Evolutionary conservation across 2,888 invertebrate species (phyloP), one percentile per base, ranked within the genome.

Genomic region (Parapristionchus giblindavisi): DNA sequence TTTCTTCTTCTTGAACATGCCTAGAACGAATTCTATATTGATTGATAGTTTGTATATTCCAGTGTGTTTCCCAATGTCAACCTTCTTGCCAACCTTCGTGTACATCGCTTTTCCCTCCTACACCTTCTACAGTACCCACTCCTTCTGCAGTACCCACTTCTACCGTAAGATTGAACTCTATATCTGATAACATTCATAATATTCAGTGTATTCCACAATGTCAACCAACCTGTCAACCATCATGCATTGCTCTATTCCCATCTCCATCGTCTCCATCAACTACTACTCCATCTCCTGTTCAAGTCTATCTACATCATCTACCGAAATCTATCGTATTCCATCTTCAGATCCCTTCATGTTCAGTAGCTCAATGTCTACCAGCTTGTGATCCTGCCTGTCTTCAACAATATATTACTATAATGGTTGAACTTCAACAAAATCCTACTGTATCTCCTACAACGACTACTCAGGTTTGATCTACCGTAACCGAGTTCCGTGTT

Each of bases 311-410:
- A 24, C 1, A 6, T 52, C 54, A 11, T n/a, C n/a, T n/a, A n/a
- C n/a, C n/a, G n/a, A n/a, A n/a, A n/a, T n/a, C n/a, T n/a, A n/a
- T n/a, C n/a, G n/a, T n/a, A n/a, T n/a, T n/a, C n/a, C n/a, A n/a
- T n/a, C n/a, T n/a, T n/a, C n/a, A n/a, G n/a, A n/a, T n/a, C n/a
- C n/a, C n/a, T n/a, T n/a, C n/a, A n/a, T n/a, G n/a, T n/a, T n/a
- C n/a, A n/a, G n/a, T n/a, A n/a, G n/a, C n/a, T n/a, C 60, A 52
- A 21, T 73, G 73, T 51, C 40, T 60, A 38, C 60, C 73, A n/a
- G 60, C 48, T 34, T 73, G 73, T 51, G 36, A 32, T 11, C 73
- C 61, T 14, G 36, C 60, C 6, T 73, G 73, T 61, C 60, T 61
- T 32, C 60, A 71, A n/a, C n/a, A n/a, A n/a, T n/a, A n/a, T n/a